A percentile compares a stretch with the other conserved stretches of the same genome.
These are phyloP conservation scores for Ditula angustiorana DNA, from an alignment of 2,888 invertebrate genomes.

Conservation along the genomic window DNA sequence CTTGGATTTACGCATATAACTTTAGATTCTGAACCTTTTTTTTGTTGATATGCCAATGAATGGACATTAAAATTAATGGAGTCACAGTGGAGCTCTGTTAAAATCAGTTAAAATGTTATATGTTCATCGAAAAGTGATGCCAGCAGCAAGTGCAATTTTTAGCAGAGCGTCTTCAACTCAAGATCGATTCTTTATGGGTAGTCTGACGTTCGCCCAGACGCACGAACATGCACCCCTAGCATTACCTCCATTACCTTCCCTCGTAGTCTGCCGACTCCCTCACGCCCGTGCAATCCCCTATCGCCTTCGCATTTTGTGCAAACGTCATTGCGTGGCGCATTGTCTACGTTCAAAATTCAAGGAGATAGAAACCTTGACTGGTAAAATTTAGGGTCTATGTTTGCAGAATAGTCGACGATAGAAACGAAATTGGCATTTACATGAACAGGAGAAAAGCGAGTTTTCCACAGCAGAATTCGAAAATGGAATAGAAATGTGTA, in stretches of 20 bases:
- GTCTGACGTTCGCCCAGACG: constrained; percentile 66
- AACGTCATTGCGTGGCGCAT: constrained; percentile 85
- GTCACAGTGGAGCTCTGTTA: too few species aligned
- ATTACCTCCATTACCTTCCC: constrained; percentile 67
- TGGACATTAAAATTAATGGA: too few species aligned
- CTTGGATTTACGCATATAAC: too few species aligned
- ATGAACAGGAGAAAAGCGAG: constrained; percentile 80
- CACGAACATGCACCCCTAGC: constrained; percentile 73
- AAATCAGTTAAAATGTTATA: too few species aligned
- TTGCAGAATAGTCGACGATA: constrained; percentile 47
- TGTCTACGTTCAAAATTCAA: constrained; percentile 62
- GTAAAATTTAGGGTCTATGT: constrained; percentile 52
- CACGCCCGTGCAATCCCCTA: constrained; percentile 50
- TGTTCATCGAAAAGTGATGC: not conserved
- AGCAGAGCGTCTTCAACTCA: constrained; percentile 63
- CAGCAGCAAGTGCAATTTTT: constrained; percentile 38
- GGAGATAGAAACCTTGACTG: constrained; percentile 54
- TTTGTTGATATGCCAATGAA: too few species aligned
- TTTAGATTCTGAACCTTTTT: too few species aligned
- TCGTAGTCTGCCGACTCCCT: constrained; percentile 59
- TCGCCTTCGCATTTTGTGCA: constrained; percentile 64
- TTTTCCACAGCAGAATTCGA: constrained; percentile 80
- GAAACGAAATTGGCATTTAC: constrained; percentile 84
- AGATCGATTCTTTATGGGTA: constrained; percentile 78
- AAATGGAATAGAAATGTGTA: constrained; percentile 74